Base-by-base conservation (phyloP, 2,888 invertebrate species). In the Tortricodes alternella region DNA sequence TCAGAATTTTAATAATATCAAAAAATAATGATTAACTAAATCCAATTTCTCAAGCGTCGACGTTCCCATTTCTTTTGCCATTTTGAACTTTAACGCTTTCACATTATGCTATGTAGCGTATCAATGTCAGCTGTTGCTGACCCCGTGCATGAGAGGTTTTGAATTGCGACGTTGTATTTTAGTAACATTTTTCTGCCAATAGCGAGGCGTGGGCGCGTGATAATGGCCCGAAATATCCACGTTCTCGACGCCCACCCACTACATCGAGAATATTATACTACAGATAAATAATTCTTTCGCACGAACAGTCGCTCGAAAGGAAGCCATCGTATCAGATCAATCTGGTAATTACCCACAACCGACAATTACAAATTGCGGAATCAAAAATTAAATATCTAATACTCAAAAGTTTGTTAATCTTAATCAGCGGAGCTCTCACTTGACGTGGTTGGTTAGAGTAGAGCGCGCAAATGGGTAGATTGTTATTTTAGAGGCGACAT, bases 161-260 rank as follows among this genome's bases (percentile, higher is more conserved):
- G 73, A 76, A 81, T 78, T 79, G 79, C 78, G 78, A 77, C 80
- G 76, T 72, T 72, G 73, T 85, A 85, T 84, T 85, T 85, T 82
- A 73, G 78, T 80, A 80, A 80, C 73, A 82, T 80, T 81, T 85
- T 85, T 85, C 82, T 83, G 83, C 83, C 81, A 83, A 85, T 84
- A 80, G 78, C 78, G 69, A 55, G 64, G 76, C 80, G 86, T 85
- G 80, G 86, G 86, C 70, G 85, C 80, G 74, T 78, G 83, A 85
- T 84, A 84, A 85, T 82, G 74, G 73, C 77, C 79, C 80, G 71
- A 85, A 89, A 88, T 87, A 88, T 81, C 76, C 75, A 80, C 83
- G 83, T 74, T 83, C 78, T 77, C 68, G 60, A 67, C 86, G 78
- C 88, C 86, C 83, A 83, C 85, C 68, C 70, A 61, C 66, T 66